Evolutionary conservation across 2,113 vertebrate genomes (phyloP).

Genomic region (human (Homo sapiens)): DNA sequence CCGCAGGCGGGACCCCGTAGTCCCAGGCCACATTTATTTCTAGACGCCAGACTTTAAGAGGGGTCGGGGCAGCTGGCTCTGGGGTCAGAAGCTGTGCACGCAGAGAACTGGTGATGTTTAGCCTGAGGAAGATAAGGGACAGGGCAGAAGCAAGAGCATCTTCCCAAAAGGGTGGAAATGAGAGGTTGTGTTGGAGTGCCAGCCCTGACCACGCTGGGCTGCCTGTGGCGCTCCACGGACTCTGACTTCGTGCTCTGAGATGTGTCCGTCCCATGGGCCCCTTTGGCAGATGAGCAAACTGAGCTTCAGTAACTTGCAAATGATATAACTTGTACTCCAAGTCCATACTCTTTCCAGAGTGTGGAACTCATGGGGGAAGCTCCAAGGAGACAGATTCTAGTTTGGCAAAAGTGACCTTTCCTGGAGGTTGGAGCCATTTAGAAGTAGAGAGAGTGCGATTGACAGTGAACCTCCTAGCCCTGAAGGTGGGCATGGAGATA

Average conservation of each 20-base stretch:
- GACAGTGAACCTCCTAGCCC: neutral
- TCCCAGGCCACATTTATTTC: neutral
- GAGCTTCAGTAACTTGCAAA: neutral
- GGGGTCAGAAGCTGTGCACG: neutral
- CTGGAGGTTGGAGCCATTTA: neutral
- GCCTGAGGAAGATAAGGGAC: neutral
- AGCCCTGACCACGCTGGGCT: too few relatives aligned
- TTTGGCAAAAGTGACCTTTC: neutral
- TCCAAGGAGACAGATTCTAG: neutral
- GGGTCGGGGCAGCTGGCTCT: too few relatives aligned
- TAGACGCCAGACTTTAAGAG: neutral
- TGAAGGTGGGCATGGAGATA: neutral
- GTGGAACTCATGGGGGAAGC: neutral
- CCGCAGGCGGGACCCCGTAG: neutral
- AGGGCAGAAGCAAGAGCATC: too few relatives aligned
- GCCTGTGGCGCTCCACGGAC: fast-evolving
- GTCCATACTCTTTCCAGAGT: neutral
- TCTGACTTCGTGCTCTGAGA: neutral
- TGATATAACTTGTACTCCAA: neutral
- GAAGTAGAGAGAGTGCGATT: neutral
- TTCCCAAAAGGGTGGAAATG: neutral
- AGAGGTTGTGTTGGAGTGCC: too few relatives aligned
- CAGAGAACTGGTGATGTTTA: neutral
- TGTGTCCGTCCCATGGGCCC: neutral
- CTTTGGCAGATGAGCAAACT: neutral